Conservation (phyloP, 2,888 invertebrate species). For the Apomyelois bistriatella region DNA sequence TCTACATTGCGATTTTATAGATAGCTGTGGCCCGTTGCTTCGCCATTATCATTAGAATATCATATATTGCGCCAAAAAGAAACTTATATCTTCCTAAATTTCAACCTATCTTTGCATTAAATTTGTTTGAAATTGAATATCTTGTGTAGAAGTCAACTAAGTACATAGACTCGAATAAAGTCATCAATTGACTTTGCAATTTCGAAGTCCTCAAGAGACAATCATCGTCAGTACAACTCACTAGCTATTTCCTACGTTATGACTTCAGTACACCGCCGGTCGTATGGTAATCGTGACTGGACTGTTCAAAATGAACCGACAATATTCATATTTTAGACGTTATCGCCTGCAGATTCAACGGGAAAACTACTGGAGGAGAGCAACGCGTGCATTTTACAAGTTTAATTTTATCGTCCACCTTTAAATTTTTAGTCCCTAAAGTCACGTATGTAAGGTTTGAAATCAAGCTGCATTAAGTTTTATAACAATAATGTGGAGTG, state of each 20-base stretch:
- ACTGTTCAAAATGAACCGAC: constrained; percentile 40
- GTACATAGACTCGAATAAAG: no score
- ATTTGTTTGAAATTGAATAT: no score
- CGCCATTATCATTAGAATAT: no score
- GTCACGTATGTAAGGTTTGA: not conserved
- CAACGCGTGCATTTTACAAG: constrained; percentile 2
- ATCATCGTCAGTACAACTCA: not conserved
- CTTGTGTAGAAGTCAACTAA: no score
- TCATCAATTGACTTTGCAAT: no score
- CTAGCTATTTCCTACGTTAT: not conserved
- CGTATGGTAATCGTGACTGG: constrained; percentile 41
- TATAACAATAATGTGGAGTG: not conserved
- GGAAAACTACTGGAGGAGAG: constrained; percentile 33
- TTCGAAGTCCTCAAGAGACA: no score
- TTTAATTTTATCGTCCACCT: not conserved
- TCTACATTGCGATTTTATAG: not conserved
- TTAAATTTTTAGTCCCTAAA: not conserved
- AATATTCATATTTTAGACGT: constrained; percentile 57
- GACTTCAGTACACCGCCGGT: constrained; percentile 1
- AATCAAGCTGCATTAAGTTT: not conserved
- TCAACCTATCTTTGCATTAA: no score
- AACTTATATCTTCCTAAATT: no score
- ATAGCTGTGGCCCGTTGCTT: no score
- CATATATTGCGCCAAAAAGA: no score
- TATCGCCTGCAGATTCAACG: constrained; percentile 44